phyloP scores from a whole-genome alignment of 2,888 invertebrate species.

The Melipona beecheii region DNA sequence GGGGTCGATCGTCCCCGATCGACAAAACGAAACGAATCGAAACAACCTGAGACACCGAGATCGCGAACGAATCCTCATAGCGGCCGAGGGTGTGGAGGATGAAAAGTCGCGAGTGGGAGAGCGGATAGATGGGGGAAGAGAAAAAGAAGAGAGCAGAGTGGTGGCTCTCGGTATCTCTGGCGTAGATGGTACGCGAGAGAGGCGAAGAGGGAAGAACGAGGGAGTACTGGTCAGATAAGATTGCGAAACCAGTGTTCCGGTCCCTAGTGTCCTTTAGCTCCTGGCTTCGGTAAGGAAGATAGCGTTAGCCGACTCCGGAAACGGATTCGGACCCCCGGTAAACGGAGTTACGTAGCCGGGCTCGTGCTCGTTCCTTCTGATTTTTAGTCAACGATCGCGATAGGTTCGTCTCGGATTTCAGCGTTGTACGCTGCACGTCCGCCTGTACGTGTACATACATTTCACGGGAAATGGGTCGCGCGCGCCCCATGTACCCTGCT shows the following conservation, averaged over 20 bases:
- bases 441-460: neutral
- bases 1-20: neutral
- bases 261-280: constrained; percentile 81
- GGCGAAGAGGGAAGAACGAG: constrained; percentile 12
- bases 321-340: constrained; percentile 73
- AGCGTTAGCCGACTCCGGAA: constrained; percentile 71
- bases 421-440: constrained; percentile 27
- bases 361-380: constrained; percentile 73
- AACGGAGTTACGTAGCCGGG: constrained; percentile 71
- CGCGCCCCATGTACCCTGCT: neutral
- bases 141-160: constrained; percentile 37
- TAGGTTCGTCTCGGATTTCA: constrained; percentile 49
- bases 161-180: constrained; percentile 57
- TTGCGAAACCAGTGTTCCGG: constrained; percentile 75
- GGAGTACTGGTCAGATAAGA: constrained; percentile 74
- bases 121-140: constrained; percentile 19
- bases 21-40: constrained; percentile 19
- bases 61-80: constrained; percentile 9
- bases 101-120: constrained; percentile 37
- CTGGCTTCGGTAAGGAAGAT: constrained; percentile 71
- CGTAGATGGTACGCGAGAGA: constrained; percentile 47
- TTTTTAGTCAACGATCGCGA: constrained; percentile 74
- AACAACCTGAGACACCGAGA: neutral
- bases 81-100: constrained; percentile 9
- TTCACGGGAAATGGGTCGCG: neutral